Evolutionary conservation across 1,140 invertebrate species (phyloP), one percentile per base, ranked within the genome.

Genomic region (Oedothorax gibbosus): DNA sequence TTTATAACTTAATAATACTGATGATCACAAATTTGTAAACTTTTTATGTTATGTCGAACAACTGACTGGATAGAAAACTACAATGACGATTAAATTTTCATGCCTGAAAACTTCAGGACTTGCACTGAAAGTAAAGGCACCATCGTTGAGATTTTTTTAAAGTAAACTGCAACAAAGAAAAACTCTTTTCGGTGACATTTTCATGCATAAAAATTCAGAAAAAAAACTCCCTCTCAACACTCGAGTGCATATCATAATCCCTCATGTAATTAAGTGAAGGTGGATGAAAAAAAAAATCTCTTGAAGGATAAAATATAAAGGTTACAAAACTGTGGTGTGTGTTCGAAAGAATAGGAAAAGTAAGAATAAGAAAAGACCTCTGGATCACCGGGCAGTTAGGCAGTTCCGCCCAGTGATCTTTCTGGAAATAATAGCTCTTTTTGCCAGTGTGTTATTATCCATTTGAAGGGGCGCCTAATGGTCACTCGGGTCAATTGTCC

Each of bases 401-500:
- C 51, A 65, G 75, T 77, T 77, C 75, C 75, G 65, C 75, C 60
- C 56, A 14, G 11, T 77, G 75, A 51, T 50, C 75, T 64, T 65
- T 64, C 75, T 77, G 75, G 75, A 77, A 77, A 77, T 77, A 77
- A 77, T 51, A 51, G 60, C 49, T 50, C 60, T 50, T 65, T 77
- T 77, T 64, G 75, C 57, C 62, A 65, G 75, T 51, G 57, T 77
- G 62, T 77, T 51, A 77, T 77, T 77, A 77, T 53, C n/a, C 60
- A 51, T 51, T 56, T 62, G 62, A 64, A 35, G 14, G 60, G 60
- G 75, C 75, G 75, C 57, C 75, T 77, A 77, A 77, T 77, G 75
- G 75, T 77, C 75, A 77, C 49, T 77, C 57, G 20, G 75, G 75
- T 65, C 75, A 65, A 77, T 77, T 77, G 75, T 51, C 75, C 75